These are phyloP conservation scores for Sinocyclocheilus maitianheensis DNA, from an alignment of 2,113 vertebrate species.

Conservation along the genomic window DNA sequence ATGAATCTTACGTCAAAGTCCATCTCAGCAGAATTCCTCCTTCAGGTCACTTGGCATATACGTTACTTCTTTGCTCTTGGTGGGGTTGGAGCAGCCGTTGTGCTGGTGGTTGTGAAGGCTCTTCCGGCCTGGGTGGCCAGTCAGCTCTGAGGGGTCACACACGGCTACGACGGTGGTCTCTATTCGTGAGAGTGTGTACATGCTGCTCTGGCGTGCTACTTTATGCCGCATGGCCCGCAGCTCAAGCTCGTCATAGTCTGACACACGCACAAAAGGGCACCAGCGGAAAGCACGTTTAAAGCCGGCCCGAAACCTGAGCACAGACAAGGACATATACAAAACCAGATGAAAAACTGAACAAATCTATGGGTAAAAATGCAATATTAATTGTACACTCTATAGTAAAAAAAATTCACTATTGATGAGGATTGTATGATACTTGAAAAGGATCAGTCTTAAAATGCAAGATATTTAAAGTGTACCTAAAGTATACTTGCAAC, in stretches of 20 bases:
- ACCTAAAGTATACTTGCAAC: too few relatives aligned
- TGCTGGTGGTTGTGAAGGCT: slow-evolving; percentile 71
- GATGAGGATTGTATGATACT: too few relatives aligned
- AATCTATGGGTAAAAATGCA: neutral
- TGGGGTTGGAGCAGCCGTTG: slow-evolving; percentile 62
- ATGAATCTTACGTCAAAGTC: neutral
- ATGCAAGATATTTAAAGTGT: too few relatives aligned
- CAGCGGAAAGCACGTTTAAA: slow-evolving; percentile 93
- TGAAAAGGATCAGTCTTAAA: too few relatives aligned
- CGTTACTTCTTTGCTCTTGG: slow-evolving; percentile 70
- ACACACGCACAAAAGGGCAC: slow-evolving; percentile 93
- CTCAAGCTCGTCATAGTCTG: slow-evolving; percentile 88
- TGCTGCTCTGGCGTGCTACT: slow-evolving; percentile 86
- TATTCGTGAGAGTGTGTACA: slow-evolving; percentile 89
- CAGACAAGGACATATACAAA: neutral
- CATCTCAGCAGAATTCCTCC: slow-evolving; percentile 81
- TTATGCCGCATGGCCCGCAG: slow-evolving; percentile 84
- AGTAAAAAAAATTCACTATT: too few relatives aligned
- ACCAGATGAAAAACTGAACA: neutral
- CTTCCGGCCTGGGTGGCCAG: slow-evolving; percentile 67
- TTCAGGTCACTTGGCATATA: slow-evolving; percentile 70
- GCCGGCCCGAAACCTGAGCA: slow-evolving; percentile 88
- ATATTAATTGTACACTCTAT: too few relatives aligned
- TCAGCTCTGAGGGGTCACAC: slow-evolving; percentile 71
- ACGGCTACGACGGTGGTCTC: slow-evolving; percentile 83